Evolutionary conservation across 30 jellyfish, hydroid and myxozoan genomes (phyloP), one percentile per base, ranked within the genome.

Genomic region (Cassiopea andromeda): DNA sequence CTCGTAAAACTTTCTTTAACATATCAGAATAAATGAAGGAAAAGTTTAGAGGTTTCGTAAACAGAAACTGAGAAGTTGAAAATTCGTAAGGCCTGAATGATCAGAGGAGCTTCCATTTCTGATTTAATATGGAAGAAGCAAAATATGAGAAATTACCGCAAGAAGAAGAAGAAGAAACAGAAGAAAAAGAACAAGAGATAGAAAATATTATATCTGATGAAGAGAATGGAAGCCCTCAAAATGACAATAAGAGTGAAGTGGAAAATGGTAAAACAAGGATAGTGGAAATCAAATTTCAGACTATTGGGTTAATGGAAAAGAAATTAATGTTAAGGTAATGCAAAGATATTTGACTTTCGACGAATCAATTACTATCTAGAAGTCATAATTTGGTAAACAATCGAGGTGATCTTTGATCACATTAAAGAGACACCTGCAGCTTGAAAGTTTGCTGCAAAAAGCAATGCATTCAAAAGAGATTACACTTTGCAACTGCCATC

Each of bases 241-340:
- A 47, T 47, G 48, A 16, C n/a, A 48, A 18, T 47, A 54, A 71
- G 16, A 57, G 43, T 16, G 7, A 45, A 60, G 75, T 15, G 19
- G 60, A 27, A 14, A 48, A 48, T 10, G 59, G 54, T 17, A 60
- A 85, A n/a, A 38, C 59, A 14, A n/a, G 79, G 57, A 72, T 73
- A 61, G 89, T 75, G 47, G 83, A 66, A 86, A 46, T 77, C 2
- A 69, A 19, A 64, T 10, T 46, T 7, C 49, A 75, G 47, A 45
- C 48, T 7, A 38, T 86, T n/a, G 70, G 84, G 19, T 78, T 86
- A 43, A 17, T 67, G 16, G 85, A 75, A 43, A 86, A 86, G 84
- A 86, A 76, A 57, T n/a, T 75, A 50, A 15, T 48, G 67, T 72
- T 86, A n/a, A 86, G 93, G 93, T 86, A 75, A 57, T n/a, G 18